Conservation (phyloP, 1,140 invertebrate species). For the Plutomurus gul region DNA sequence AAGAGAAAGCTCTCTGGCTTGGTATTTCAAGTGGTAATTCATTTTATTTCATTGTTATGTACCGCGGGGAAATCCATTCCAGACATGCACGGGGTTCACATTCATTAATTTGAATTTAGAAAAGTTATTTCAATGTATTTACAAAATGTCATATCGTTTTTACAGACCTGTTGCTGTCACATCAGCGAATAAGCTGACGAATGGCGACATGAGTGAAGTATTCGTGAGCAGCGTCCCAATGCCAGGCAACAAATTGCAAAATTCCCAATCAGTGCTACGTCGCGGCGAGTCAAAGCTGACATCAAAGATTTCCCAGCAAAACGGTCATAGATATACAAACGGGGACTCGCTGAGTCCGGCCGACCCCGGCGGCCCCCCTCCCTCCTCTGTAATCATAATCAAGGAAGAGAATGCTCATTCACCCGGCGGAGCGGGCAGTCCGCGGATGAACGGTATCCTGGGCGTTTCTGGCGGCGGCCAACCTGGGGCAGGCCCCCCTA, state of each 20-base stretch:
- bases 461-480: background rate
- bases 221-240: background rate
- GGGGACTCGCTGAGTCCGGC: conserved; percentile 42
- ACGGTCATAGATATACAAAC: conserved; percentile 50
- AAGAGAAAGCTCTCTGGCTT: conserved; percentile 46
- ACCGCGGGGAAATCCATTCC: too few relatives aligned
- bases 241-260: conserved; percentile 33
- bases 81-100: too few relatives aligned
- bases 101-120: too few relatives aligned
- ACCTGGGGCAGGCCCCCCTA: background rate
- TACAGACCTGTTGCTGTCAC: conserved; percentile 42
- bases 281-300: conserved; percentile 35
- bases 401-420: conserved; percentile 48
- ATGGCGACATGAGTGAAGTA: conserved; percentile 46
- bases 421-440: conserved; percentile 36
- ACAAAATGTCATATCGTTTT: background rate
- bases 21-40: conserved; percentile 36
- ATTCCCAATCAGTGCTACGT: conserved; percentile 35
- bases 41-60: too few relatives aligned
- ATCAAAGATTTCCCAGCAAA: conserved; percentile 35
- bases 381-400: conserved; percentile 41
- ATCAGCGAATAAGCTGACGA: conserved; percentile 11
- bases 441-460: conserved; percentile 44
- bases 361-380: background rate
- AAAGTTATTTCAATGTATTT: background rate